These are phyloP conservation scores for Drosophila ogumai DNA, from an alignment of 1,140 invertebrate species.

Conservation along the genomic window DNA sequence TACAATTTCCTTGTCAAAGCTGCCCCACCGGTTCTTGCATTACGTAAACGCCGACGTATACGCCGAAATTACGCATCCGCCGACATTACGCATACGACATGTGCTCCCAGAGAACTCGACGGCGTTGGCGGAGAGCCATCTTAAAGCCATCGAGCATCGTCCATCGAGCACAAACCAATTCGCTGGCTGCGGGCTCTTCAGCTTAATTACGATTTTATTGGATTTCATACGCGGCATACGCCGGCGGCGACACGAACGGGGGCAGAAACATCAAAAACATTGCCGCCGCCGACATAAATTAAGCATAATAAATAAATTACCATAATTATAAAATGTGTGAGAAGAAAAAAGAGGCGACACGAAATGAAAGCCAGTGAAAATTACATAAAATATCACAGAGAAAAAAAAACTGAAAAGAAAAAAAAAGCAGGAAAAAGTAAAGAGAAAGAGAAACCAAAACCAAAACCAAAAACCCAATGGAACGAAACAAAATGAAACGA, in stretches of 20 bases:
- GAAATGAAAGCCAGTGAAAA: constrained; percentile 33
- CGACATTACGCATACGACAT: not conserved
- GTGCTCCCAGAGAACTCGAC: not conserved
- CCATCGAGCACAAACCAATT: constrained; percentile 8
- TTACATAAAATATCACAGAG: constrained; percentile 37
- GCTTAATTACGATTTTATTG: constrained; percentile 50
- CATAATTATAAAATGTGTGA: constrained; percentile 69
- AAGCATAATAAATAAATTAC: constrained; percentile 75
- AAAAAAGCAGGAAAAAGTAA: not conserved
- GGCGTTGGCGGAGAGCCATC: not conserved
- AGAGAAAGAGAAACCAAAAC: not conserved
- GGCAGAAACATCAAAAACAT: constrained; percentile 58
- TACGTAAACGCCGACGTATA: not conserved
- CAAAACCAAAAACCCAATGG: constrained; percentile 12
- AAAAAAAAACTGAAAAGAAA: not conserved
- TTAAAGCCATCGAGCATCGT: not conserved
- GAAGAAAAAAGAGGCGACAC: constrained; percentile 1
- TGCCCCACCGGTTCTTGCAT: too few species aligned
- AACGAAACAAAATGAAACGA: constrained; percentile 29
- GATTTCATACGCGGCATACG: constrained; percentile 41
- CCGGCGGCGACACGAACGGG: constrained; percentile 12
- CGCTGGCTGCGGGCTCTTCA: constrained; percentile 24
- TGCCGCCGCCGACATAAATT: constrained; percentile 63
- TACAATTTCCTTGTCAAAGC: not conserved
- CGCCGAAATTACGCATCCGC: not conserved